Conservation (phyloP, 2,113 vertebrate species). For the Salminus brasiliensis region DNA sequence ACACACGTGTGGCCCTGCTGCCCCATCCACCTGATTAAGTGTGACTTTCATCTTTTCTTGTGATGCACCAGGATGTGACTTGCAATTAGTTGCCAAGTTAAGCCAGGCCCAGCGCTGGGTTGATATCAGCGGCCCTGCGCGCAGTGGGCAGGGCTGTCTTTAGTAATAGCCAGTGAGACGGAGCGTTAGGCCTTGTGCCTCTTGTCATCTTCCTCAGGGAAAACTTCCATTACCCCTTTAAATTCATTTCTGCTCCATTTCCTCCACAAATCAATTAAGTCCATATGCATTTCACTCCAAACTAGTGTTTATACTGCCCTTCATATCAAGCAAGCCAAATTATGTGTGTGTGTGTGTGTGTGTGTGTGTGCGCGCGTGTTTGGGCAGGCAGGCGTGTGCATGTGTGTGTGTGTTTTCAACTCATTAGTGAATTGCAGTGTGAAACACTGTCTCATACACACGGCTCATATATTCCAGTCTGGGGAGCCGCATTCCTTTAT, state of each 20-base stretch:
- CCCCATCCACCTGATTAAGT: conserved; percentile 4
- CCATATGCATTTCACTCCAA: conserved; percentile 30
- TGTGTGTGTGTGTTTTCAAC: background rate
- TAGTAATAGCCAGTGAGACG: conserved; percentile 17
- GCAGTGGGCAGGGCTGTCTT: background rate
- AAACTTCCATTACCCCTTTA: conserved; percentile 9
- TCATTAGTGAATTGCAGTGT: conserved; percentile 18
- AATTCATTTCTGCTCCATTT: conserved; percentile 47
- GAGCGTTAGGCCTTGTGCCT: background rate
- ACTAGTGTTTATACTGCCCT: conserved; percentile 30
- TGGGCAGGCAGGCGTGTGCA: background rate
- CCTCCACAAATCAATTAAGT: conserved; percentile 46
- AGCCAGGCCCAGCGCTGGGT: background rate
- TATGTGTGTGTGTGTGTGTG: conserved; percentile 2
- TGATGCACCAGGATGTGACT: background rate
- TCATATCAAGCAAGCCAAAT: conserved; percentile 42
- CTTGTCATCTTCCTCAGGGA: conserved; percentile 29
- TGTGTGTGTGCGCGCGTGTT: conserved; percentile 1
- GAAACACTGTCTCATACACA: conserved; percentile 20
- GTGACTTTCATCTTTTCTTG: background rate
- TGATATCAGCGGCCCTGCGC: conserved; percentile 33
- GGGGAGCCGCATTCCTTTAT: background rate
- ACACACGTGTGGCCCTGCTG: background rate
- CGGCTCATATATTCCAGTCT: conserved; percentile 10
- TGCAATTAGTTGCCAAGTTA: background rate